Evolutionary conservation across 2,797 vertebrate genomes (phyloP).

Genomic region (Amazona ochrocephala): DNA sequence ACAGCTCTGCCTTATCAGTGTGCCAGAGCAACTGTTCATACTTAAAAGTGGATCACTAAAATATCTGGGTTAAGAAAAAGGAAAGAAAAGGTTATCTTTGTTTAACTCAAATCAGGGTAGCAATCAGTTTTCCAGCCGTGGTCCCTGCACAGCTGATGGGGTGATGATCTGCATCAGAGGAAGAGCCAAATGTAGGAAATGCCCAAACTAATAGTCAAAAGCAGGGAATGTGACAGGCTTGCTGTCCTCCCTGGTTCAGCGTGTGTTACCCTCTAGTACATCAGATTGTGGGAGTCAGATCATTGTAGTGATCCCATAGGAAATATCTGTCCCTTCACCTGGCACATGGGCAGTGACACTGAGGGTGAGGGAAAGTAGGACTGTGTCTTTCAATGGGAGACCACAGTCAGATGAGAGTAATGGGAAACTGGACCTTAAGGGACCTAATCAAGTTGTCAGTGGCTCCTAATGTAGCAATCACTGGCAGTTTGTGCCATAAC

Average conservation of each 20-base stretch:
- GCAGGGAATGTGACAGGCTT: not conserved
- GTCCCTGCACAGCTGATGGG: not conserved
- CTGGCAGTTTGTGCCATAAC: not conserved
- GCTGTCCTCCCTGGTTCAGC: rapidly evolving
- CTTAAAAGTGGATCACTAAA: not conserved
- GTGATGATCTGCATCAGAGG: not conserved
- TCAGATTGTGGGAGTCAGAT: not conserved
- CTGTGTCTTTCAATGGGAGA: not conserved
- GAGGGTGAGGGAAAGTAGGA: not conserved
- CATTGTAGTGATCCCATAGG: not conserved
- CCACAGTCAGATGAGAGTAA: not conserved
- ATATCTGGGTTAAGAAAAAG: not conserved
- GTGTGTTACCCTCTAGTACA: rapidly evolving
- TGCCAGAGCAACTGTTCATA: not conserved
- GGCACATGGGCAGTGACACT: not conserved
- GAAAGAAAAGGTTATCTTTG: not conserved
- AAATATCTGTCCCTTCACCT: not conserved
- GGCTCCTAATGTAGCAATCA: not conserved
- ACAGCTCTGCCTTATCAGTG: not conserved
- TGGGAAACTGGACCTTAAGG: not conserved
- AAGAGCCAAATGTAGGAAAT: not conserved
- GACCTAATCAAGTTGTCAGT: not conserved
- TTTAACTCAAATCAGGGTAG: not conserved
- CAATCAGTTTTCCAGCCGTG: not conserved
- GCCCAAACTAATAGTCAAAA: not conserved